Conservation (phyloP, 2,113 vertebrate species). For the Uropsilus gracilis region DNA sequence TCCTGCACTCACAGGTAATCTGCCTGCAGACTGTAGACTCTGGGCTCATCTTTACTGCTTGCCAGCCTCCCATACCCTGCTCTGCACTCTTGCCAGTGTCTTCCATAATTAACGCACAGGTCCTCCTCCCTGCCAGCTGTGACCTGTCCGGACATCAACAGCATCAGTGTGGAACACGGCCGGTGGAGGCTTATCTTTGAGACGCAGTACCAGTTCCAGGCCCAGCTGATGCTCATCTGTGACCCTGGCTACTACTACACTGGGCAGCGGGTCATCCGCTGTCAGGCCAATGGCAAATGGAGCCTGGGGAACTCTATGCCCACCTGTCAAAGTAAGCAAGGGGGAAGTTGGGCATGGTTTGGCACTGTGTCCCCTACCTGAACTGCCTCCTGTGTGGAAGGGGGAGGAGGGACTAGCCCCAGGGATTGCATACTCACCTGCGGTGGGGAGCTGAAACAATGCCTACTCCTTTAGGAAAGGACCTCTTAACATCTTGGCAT, state of each 20-base stretch:
- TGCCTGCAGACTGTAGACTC: not conserved
- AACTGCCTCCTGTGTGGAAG: not conserved
- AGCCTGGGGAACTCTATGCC: slow-evolving; percentile 93
- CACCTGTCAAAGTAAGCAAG: slow-evolving; percentile 93
- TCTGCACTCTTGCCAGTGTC: not conserved
- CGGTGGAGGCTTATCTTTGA: slow-evolving; percentile 97
- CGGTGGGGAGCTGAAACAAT: not conserved
- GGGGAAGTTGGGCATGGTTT: rapidly evolving
- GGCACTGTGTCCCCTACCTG: not conserved
- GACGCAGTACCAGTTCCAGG: slow-evolving; percentile 94
- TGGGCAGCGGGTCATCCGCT: slow-evolving; percentile 93
- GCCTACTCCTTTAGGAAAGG: not conserved
- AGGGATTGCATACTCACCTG: not conserved
- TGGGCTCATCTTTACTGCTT: not conserved
- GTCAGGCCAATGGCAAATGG: slow-evolving; percentile 95
- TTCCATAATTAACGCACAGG: not conserved
- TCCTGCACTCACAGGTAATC: not conserved
- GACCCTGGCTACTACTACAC: slow-evolving; percentile 98
- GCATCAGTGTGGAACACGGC: slow-evolving; percentile 93
- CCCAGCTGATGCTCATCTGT: slow-evolving; percentile 97
- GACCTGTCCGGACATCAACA: slow-evolving; percentile 93
- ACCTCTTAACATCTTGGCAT: not conserved
- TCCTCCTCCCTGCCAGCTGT: slow-evolving; percentile 86
- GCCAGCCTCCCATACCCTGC: not conserved
- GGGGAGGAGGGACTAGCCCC: not conserved